Conservation (phyloP, 2,888 invertebrate species). For the Ischnura elegans region DNA sequence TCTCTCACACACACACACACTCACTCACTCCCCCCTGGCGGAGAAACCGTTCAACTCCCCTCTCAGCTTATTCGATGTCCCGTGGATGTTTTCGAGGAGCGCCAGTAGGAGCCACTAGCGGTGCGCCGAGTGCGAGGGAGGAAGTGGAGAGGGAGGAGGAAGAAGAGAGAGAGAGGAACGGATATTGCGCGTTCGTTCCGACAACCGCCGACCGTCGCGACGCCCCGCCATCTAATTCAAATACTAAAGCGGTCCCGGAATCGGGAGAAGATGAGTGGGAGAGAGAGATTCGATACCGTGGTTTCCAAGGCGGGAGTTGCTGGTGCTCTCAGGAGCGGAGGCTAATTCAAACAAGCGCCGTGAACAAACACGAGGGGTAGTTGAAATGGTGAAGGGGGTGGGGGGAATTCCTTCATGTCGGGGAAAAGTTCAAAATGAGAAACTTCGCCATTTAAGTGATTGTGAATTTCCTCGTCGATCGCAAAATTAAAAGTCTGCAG, state of each 20-base stretch:
- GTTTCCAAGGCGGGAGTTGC: not conserved
- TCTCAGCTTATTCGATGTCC: slow-evolving; percentile 22
- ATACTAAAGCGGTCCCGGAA: not conserved
- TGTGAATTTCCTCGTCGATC: not conserved
- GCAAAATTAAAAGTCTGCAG: too few relatives aligned
- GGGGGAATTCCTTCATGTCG: not conserved
- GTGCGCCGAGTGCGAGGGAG: not conserved
- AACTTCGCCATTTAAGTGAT: not conserved
- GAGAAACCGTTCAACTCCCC: slow-evolving; percentile 15
- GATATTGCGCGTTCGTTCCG: slow-evolving; percentile 8
- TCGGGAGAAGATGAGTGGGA: not conserved
- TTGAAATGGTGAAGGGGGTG: too few relatives aligned
- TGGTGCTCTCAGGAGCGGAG: not conserved
- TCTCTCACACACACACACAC: not conserved
- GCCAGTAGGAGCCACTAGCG: slow-evolving; percentile 33
- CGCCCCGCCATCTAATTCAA: slow-evolving; percentile 30
- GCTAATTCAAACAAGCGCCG: not conserved
- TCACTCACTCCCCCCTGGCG: not conserved
- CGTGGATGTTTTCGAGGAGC: slow-evolving; percentile 21
- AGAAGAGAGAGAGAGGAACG: not conserved
- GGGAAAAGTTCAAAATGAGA: not conserved
- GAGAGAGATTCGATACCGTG: not conserved
- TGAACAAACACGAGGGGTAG: not conserved
- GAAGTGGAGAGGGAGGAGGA: not conserved
- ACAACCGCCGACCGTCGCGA: not conserved